Percentiles rank a stretch among this genome's conserved stretches.
phyloP scores from a whole-genome alignment of 2,888 invertebrate species.

The Habroteleia sp. region DNA sequence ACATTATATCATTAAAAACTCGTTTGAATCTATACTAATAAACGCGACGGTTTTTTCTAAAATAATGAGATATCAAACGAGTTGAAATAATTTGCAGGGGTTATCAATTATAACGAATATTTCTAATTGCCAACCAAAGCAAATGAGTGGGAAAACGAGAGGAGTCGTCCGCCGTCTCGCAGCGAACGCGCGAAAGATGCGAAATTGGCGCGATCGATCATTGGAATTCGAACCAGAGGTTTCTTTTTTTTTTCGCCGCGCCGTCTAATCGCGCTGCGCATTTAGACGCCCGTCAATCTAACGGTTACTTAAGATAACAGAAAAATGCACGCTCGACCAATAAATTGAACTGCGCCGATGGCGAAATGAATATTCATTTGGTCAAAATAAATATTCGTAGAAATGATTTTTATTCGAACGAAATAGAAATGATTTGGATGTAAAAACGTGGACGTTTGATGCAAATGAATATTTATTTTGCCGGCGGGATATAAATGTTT shows the following conservation, averaged over 20 bases:
- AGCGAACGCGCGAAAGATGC: slow-evolving; percentile 2
- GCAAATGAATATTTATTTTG: slow-evolving; percentile 47
- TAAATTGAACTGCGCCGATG: slow-evolving; percentile 39
- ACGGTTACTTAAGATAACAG: slow-evolving; percentile 29
- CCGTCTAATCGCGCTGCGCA: slow-evolving; percentile 36
- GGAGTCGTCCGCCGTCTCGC: no score
- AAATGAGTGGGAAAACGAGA: no score
- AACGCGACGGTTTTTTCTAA: no score
- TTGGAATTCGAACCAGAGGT: slow-evolving; percentile 22
- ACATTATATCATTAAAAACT: no score
- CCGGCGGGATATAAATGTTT: slow-evolving; percentile 43
- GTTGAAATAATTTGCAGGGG: no score
- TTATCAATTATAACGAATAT: no score
- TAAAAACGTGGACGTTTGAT: slow-evolving; percentile 34
- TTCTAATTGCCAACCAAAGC: no score
- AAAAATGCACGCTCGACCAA: slow-evolving; percentile 29
- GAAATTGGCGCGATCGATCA: slow-evolving; percentile 34
- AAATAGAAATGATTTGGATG: slow-evolving; percentile 47
- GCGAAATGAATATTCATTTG: slow-evolving; percentile 55
- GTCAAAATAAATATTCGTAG: slow-evolving; percentile 31
- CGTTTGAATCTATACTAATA: no score
- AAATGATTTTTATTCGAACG: slow-evolving; percentile 28
- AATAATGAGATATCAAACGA: no score
- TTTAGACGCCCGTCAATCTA: slow-evolving; percentile 50
- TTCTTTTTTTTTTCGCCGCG: slow-evolving; percentile 4